Conservation (phyloP, 2,797 vertebrate genomes). For the Streptopelia turtur region DNA sequence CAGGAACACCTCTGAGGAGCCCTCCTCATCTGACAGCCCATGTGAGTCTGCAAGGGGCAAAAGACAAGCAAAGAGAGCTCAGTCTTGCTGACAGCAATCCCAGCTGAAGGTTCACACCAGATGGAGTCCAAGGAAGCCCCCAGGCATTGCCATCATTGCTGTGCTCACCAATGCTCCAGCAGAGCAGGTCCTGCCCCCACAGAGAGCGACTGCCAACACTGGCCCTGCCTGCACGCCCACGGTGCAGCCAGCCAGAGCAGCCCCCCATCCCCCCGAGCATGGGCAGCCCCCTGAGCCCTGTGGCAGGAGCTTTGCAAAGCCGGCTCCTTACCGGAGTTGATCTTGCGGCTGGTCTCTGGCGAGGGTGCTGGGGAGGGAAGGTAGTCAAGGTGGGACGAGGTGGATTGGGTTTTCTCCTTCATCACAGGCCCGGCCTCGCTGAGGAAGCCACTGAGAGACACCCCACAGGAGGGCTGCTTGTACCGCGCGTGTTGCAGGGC, state of each 20-base stretch:
- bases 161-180: accelerated
- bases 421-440: slow-evolving; percentile 74
- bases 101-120: accelerated
- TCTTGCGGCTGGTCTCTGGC: slow-evolving; percentile 82
- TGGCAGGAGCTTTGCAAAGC: not conserved
- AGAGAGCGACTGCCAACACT: accelerated
- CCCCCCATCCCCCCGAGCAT: accelerated
- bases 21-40: slow-evolving; percentile 86
- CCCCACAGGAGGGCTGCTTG: slow-evolving; percentile 87
- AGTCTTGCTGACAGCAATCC: not conserved
- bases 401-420: slow-evolving; percentile 79
- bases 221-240: accelerated
- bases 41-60: slow-evolving; percentile 49
- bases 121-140: not conserved
- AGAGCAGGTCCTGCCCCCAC: not conserved
- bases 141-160: accelerated
- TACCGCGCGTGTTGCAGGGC: slow-evolving; percentile 90
- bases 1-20: slow-evolving; percentile 91
- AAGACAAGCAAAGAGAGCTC: not conserved
- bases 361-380: slow-evolving; percentile 88
- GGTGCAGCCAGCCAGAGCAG: not conserved
- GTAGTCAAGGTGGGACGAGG: slow-evolving; percentile 85
- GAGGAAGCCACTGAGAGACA: slow-evolving; percentile 86
- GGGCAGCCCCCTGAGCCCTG: not conserved
- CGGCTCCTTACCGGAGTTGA: slow-evolving; percentile 78